Base-by-base conservation (phyloP, 35 echinoderm and acorn worm species). In the Heliocidaris erythrogramma region DNA sequence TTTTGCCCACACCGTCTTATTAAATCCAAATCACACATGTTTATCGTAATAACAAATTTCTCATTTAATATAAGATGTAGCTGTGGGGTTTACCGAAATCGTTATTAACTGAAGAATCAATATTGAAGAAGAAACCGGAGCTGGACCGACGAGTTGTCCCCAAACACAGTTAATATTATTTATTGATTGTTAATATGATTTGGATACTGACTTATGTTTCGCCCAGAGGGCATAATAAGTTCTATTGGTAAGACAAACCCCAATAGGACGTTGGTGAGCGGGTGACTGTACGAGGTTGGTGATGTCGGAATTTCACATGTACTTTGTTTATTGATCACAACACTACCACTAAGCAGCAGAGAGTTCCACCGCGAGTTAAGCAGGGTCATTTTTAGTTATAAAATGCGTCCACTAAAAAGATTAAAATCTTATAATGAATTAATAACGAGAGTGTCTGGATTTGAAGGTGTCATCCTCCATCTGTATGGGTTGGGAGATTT, bases 181-280 rank as follows among this genome's bases (percentile, higher is more conserved):
- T 89, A 89, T 89, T 89, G 87, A 89, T 32, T 89, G 87, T 89
- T 89, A 89, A 89, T 89, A 48, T 48, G 87, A 89, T 89, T 89
- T 89, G 87, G 87, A 89, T 48, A 89, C 47, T 89, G 87, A 89
- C 87, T 89, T 89, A 30, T 89, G 87, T 89, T 89, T 89, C 87
- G 30, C 65, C 87, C 87, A 89, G 16, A 42, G 87, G 87, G 87
- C 87, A 48, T 48, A 48, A 32, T 89, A 89, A 32, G 87, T 48
- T 47, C 87, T 48, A 17, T 48, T 32, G 31, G 87, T 89, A 89
- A 89, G 87, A 48, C 31, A 89, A 89, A 89, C 87, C 87, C 47
- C 12, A 47, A 31, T 78, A n/a, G 87, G 18, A 48, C 47, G 47
- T 48, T 47, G 87, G 87, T 48, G 87, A 89, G 87, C 17, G 27